Base-by-base conservation (phyloP, 2,888 invertebrate genomes). In the Celastrina argiolus region DNA sequence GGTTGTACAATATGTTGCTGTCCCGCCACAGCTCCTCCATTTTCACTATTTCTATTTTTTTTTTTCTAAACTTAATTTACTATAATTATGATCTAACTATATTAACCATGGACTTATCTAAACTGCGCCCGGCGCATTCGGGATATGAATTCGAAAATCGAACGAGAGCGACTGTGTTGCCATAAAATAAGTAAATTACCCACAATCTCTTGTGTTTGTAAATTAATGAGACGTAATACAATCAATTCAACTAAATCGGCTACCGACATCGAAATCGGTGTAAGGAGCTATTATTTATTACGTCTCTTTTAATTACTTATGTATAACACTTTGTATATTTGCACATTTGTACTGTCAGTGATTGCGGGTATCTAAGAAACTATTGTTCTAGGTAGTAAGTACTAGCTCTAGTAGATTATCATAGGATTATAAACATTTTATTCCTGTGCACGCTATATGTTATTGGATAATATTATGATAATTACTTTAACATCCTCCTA, bases 1-100 rank as follows among this genome's bases (percentile, higher is more conserved):
- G 66, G 28, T 88, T 88, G 68, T 87, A 87, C 69, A 85, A 83
- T 61, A 87, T 79, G 65, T 88, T 89, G 64, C 75, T 82, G 34
- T 86, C 83, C 41, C 81, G 83, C 77, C 81, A 85, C 2, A 87
- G 63, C 2, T 79, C 77, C 68, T 87, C 88, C 87, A 88, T 88
- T 73, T 74, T 74, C n/a, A 68, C 41, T 69, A 68, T 63, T 59
- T 66, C 22, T 31, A 51, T 61, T 22, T 42, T 58, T 58, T 58
- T 51, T 3, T 26, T 36, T 36, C 6, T 36, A 36, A 36, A 12
- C 36, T 36, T 36, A 36, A 36, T 36, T 36, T 36, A n/a, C 7
- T 36, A 12, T 36, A 6, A 6, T 31, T 31, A 31, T 31, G 31
- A 6, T 31, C 31, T 31, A 31, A 31, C 7, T 31, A 31, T 2